Base-by-base conservation (phyloP, 2,797 vertebrate genomes). In the Falco naumanni region DNA sequence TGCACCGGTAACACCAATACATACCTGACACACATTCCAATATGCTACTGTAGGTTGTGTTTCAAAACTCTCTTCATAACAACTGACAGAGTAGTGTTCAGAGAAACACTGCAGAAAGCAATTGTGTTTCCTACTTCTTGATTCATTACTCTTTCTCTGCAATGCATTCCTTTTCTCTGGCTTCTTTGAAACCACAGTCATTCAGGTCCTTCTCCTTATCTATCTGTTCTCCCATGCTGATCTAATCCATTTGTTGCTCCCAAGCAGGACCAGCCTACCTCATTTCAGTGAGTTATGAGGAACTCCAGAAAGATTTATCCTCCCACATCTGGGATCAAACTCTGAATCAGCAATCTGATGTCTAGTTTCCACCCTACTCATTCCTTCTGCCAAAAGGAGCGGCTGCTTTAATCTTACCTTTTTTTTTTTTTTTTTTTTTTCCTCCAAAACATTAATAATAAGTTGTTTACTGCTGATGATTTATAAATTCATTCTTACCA, bases 261-360 rank as follows among this genome's bases (percentile, higher is more conserved):
- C 77, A 96, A 95, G 87, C 81, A 94, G 84, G 43, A 92, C 47
- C 84, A 95, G 81, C 95, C 91, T 84, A 93, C 37, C 63, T 95
- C 89, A 96, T 95, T 91, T 92, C 87, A 93, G 95, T 72, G 85
- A 96, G 91, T 96, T 96, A 97, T 97, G 94, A 97, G 93, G 90
- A 97, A 94, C 95, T 95, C 89, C 74, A 90, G 65, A 91, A 96
- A 93, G 92, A 93, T 93, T 92, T 95, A 95, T 68, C 95, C 96
- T 97, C 95, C 96, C 95, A 96, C 96, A 96, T 92, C 84, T 97
- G 93, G 88, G 93, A 97, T 97, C 92, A 95, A 91, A 94, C 59
- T 96, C 91, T 96, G 95, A 97, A 90, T 97, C 96, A 97, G 97
- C 95, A 96, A 93, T 79, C 65, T 96, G 77, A 87, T 93, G 85